A percentile compares a stretch with the other conserved stretches of the same genome.
These are phyloP conservation scores for Oncorhynchus clarkii DNA, from an alignment of 2,113 vertebrate species.

Conservation along the genomic window DNA sequence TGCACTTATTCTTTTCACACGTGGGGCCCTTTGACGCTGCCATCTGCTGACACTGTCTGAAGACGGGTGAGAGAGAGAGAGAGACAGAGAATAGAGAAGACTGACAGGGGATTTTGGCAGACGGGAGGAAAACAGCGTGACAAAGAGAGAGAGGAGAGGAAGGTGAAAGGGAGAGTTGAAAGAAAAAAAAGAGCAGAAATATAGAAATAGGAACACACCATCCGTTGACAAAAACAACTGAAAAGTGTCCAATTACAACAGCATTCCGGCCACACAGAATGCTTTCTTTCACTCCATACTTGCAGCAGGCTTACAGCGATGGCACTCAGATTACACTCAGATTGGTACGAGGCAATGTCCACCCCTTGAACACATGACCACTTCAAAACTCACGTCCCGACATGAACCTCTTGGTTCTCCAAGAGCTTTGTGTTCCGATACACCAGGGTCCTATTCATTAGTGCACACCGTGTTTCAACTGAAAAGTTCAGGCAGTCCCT, in stretches of 20 bases:
- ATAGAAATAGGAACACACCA: background rate
- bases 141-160: slow-evolving; percentile 1
- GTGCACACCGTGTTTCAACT: no score
- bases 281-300: background rate
- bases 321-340: background rate
- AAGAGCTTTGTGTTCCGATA: no score
- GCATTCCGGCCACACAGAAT: background rate
- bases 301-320: background rate
- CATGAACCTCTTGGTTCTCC: no score
- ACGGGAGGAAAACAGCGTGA: background rate
- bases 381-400: background rate
- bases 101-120: background rate
- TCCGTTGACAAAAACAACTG: slow-evolving; percentile 9
- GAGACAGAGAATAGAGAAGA: background rate
- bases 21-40: slow-evolving; percentile 25
- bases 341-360: background rate
- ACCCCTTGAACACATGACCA: background rate
- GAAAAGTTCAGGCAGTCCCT: no score
- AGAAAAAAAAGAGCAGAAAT: background rate
- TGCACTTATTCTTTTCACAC: background rate
- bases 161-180: background rate
- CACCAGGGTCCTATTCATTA: no score
- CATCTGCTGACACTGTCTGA: slow-evolving; percentile 30
- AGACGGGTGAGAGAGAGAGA: background rate
- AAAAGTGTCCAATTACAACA: slow-evolving; percentile 13